A percentile compares a stretch with the other conserved stretches of the same genome.
These are phyloP conservation scores for Lepus timidus DNA, from an alignment of 2,113 vertebrate genomes.

Conservation along the genomic window DNA sequence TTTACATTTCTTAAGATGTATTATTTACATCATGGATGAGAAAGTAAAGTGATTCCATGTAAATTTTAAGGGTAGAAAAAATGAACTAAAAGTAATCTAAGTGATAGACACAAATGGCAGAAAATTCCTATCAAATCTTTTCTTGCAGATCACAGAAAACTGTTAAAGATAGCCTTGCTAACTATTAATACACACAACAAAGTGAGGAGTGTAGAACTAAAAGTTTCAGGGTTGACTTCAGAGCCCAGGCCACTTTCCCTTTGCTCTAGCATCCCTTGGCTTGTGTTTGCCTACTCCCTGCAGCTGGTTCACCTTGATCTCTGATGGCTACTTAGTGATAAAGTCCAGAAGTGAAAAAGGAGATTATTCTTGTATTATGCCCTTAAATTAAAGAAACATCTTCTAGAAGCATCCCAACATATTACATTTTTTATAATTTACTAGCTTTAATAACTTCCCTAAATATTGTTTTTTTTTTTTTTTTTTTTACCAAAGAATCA, in stretches of 20 bases:
- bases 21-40: background rate
- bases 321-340: background rate
- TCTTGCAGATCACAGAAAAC: background rate
- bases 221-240: background rate
- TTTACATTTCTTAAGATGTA: background rate
- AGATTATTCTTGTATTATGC: background rate
- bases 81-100: background rate
- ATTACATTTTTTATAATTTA: background rate
- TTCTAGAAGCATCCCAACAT: background rate
- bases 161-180: background rate
- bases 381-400: background rate
- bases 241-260: background rate
- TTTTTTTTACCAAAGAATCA: no score
- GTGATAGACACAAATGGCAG: background rate
- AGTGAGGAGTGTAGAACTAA: background rate
- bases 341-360: background rate
- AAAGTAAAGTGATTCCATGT: background rate
- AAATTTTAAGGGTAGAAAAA: background rate
- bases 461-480: no score
- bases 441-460: no score
- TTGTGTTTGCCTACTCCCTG: background rate
- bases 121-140: background rate
- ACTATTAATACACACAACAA: background rate
- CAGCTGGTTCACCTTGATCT: background rate
- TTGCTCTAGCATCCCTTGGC: background rate